Percentiles rank a stretch among this genome's conserved stretches.
These are phyloP conservation scores for Exocentrus adspersus DNA, from an alignment of 2,888 invertebrate genomes.

Conservation along the genomic window DNA sequence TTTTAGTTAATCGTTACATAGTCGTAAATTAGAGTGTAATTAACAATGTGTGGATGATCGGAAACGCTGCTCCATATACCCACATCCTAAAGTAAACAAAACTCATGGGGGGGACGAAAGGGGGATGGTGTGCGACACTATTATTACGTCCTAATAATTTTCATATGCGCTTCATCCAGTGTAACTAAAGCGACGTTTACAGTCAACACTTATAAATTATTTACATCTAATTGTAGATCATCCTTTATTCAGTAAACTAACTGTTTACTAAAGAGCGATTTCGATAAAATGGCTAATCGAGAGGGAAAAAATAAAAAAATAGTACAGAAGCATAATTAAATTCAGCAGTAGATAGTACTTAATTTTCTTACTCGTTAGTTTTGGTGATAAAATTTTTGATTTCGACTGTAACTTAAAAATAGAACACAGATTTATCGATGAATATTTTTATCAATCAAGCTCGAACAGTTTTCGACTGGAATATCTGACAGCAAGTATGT, in stretches of 20 bases:
- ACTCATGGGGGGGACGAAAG: background rate
- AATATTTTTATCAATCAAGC: too few relatives aligned
- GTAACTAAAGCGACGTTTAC: background rate
- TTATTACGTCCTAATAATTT: background rate
- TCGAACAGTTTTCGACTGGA: too few relatives aligned
- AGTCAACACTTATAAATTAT: conserved; percentile 12
- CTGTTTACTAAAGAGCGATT: too few relatives aligned
- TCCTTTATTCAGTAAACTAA: background rate
- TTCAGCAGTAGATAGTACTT: too few relatives aligned
- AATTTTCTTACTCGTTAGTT: too few relatives aligned
- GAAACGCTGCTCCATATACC: background rate
- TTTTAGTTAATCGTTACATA: background rate
- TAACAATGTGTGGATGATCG: background rate
- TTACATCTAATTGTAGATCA: conserved; percentile 1
- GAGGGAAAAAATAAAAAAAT: too few relatives aligned
- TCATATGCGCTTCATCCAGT: background rate
- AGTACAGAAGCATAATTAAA: too few relatives aligned
- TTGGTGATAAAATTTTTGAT: too few relatives aligned
- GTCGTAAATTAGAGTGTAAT: conserved; percentile 5
- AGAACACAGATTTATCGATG: too few relatives aligned
- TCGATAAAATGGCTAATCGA: too few relatives aligned
- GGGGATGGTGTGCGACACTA: background rate
- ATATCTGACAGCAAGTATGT: too few relatives aligned
- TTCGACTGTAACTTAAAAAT: too few relatives aligned
- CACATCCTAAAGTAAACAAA: conserved; percentile 3